Evolutionary conservation across 1,140 invertebrate species (phyloP), one percentile per base, ranked within the genome.

Genomic region (Druon quercuslanigerum): DNA sequence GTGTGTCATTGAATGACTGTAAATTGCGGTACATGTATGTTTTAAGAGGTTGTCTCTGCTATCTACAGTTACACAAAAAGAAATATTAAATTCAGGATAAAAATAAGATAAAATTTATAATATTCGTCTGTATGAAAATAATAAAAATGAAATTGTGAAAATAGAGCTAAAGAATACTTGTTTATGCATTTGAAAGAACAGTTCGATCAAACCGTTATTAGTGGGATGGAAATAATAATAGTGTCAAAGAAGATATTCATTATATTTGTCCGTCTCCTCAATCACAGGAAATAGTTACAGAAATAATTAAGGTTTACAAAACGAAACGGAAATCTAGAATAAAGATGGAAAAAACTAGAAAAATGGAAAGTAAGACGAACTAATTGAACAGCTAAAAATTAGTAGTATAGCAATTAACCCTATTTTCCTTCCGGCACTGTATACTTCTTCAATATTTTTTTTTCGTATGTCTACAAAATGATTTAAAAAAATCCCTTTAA

Each of bases 1-100:
- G 25, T n/a, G 60, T 66, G 60, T 66, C 60, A 66, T 66, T 66
- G 60, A n/a, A 66, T 66, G 60, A 66, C 25, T 33, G 5, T 66
- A 66, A 14, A 33, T 33, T 25, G 12, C 13, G 11, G 1, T 40
- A 13, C 25, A 8, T 16, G n/a, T 40, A n/a, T 66, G 25, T 9
- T 9, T 11, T 46, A 46, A 33, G 2, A 46, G 40, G 40, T 46
- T 46, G 40, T 1, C 40, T 46, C 8, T 11, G 40, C 40, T 46
- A 46, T 8, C 4, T 46, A 40, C 40, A 11, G 40, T 46, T 46
- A 46, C 9, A 9, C 5, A 19, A 57, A 20, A 57, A 60, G 40
- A n/a, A n/a, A n/a, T n/a, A n/a, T n/a, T n/a, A n/a, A n/a, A 16
- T 40, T n/a, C 14, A 66, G 16, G 33, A 14, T 5, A 13, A 66